Base-by-base conservation (phyloP, 2,113 vertebrate genomes). In the Sterna hirundo region DNA sequence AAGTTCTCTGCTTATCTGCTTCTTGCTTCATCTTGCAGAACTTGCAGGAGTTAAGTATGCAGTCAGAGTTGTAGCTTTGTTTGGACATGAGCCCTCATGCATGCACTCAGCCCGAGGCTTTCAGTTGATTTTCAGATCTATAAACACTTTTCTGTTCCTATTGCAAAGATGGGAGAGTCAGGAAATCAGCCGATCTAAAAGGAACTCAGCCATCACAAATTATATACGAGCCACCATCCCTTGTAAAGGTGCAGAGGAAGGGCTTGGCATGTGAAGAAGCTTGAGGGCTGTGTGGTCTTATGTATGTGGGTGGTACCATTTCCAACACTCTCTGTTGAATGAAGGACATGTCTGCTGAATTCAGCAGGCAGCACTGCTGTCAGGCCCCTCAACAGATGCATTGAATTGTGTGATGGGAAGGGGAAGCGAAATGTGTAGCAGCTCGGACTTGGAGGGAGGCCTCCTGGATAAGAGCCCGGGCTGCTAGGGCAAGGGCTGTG, bases 351-450 rank as follows among this genome's bases (percentile, higher is more conserved):
- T 52, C 26, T 75, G 29, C 51, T 64, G 54, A 89, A 51, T 49
- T 78, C 58, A 58, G 30, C 36, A 61, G 13, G 21, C 7, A 2
- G 42, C 30, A 49, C 38, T 76, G 32, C 34, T 82, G 7, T 85
- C 57, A 84, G n/a, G 32, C n/a, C 5, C 5, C 15, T 81, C 26
- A 38, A 26, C 7, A 72, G 58, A 62, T 9, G 7, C 0, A 0
- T 14, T 69, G 42, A 62, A 58, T 15, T 83, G 11, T 70, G 21
- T 66, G 19, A 11, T 26, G 26, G 34, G 19, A 77, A 54, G 38
- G 26, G 34, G 19, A 77, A 54, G 38, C 66, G 5, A 74, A 36
- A 58, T 54, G 26, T 1, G 0, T 21, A 64, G 77, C n/a, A 64
- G 30, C 15, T 49, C 4, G 2, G 25, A 74, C 36, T 70, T 84